Evolutionary conservation across 2,113 vertebrate species (phyloP), one percentile per base, ranked within the genome.

Genomic region (Phoenicopterus ruber): DNA sequence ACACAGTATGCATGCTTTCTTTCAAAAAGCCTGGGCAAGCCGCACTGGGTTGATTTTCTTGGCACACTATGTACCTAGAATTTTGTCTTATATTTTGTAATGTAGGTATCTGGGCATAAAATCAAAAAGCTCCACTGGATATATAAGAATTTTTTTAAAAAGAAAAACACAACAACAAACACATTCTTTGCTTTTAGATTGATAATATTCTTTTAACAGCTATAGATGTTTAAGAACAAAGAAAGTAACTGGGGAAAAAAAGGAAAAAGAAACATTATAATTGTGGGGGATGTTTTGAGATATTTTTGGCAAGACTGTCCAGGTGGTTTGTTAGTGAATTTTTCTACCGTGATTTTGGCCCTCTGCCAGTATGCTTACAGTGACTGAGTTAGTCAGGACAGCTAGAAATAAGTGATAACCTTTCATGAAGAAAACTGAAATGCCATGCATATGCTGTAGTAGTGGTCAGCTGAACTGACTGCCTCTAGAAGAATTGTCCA

Each of bases 1-100:
- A 82, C 94, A 91, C 89, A 82, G 89, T 82, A 40, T 87, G 84
- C 93, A 73, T 91, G 93, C 90, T 66, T 94, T 73, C 89, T 87
- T 95, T 97, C 81, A 95, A 74, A 96, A 90, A 93, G 81, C 81
- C 81, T 73, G 82, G 74, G 91, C 93, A 95, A 82, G 71, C 84
- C 84, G 90, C 0, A 6, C 91, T 85, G 81, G 47, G 84, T 65
- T 95, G 93, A 93, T 95, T 96, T 97, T 93, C 91, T 96, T 97
- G 97, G 95, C 95, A 93, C 15, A 2, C 58, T 29, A 4, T 11
- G 57, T 38, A 76, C 82, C 65, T 91, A 59, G 95, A 90, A 97
- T 95, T 97, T 93, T 80, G 66, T 82, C 84, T 90, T 84, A 17
- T 76, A 46, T 90, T 96, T 96, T 91, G 78, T 94, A 73, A 50